Evolutionary conservation across 2,113 vertebrate species (phyloP), one percentile per base, ranked within the genome.

Genomic region (Lonchura striata): DNA sequence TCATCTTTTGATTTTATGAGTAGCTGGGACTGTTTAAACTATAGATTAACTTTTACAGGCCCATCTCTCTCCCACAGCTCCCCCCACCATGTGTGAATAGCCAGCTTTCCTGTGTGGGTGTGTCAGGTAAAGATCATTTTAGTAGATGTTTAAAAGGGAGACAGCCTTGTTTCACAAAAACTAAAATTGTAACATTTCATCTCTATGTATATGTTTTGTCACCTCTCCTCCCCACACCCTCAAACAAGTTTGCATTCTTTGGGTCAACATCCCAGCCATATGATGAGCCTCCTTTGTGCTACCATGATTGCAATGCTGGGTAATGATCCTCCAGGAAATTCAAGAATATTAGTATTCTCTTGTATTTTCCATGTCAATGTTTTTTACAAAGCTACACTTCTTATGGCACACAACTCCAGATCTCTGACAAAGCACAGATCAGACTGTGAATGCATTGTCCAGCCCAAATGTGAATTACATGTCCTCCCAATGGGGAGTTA

Each of bases 1-100:
- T 72, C 88, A 63, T 92, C 68, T 91, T 96, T 71, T 2, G 2
- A 74, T 92, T 96, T 96, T 94, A 95, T 95, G 87, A 95, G 74
- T 89, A 93, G 31, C 52, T 71, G 16, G 21, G 72, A 79, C 57
- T 90, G 64, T 93, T 91, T 93, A 88, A 96, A 90, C 63, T 91
- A 68, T 15, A 84, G 80, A 90, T 82, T 89, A 95, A 92, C 94
- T 94, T 96, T 87, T 88, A 92, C 52, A 1, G 76, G 61, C 70
- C 61, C 35, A 19, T 80, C 27, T 71, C 46, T 52, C 46, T 47
- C 69, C 37, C 52, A 39, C 52, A 92, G 2, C 15, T 28, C 50
- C 53, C 47, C 25, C 39, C 1, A 6, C 41, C 57, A 35, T 1
- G 1, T 69, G 10, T 92, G 92, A 90, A 83, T 18, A 94, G 47